Conservation (phyloP, 2,797 vertebrate species). For the Peromyscus nudipes region DNA sequence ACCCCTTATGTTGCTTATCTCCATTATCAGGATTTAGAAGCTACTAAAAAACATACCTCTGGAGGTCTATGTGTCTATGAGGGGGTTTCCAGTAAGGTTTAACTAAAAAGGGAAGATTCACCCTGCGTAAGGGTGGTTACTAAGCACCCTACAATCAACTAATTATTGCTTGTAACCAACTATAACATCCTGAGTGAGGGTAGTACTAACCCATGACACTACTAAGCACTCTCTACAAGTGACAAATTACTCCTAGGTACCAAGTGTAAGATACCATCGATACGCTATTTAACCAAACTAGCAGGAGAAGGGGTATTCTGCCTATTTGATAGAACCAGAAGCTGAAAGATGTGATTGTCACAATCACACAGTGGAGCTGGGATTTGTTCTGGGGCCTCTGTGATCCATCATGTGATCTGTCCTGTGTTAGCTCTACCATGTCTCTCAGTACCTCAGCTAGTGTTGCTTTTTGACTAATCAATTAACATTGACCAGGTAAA, state of each 20-base stretch:
- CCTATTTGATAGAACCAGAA: not conserved
- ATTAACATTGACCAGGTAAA: not conserved
- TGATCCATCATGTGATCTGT: not conserved
- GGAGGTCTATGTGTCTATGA: not conserved
- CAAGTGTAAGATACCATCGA: not conserved
- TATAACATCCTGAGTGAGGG: not conserved
- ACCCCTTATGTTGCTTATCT: not conserved
- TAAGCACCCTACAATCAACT: not conserved
- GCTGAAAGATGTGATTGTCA: not conserved
- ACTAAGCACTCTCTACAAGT: slow-evolving; percentile 33
- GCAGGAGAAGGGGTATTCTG: not conserved
- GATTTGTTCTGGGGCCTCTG: not conserved
- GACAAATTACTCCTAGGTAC: not conserved
- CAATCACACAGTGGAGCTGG: not conserved
- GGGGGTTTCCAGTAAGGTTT: not conserved
- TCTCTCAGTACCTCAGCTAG: not conserved
- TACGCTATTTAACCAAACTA: not conserved
- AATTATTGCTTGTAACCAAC: not conserved
- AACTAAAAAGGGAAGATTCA: not conserved
- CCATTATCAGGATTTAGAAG: not conserved
- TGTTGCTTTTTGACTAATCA: not conserved
- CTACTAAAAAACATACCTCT: not conserved
- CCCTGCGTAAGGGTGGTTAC: not conserved
- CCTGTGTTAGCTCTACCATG: not conserved
- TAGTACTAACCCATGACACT: not conserved